Percentiles rank a stretch among this genome's conserved stretches.
Conservation (phyloP, 2,888 invertebrate genomes). For the Polyploca ridens region DNA sequence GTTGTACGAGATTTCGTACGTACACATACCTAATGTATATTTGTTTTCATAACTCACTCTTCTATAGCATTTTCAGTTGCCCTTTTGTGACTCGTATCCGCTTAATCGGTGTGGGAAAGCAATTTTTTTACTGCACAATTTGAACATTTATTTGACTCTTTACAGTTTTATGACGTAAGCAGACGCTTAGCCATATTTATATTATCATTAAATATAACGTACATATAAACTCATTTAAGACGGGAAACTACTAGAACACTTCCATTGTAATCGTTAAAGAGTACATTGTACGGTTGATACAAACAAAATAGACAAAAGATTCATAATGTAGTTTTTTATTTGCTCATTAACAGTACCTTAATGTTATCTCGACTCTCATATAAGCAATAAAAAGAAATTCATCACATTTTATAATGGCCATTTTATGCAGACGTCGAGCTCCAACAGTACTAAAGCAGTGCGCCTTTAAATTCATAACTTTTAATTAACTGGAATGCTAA, state of each 20-base stretch:
- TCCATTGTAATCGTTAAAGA: slow-evolving; percentile 41
- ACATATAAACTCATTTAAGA: slow-evolving; percentile 12
- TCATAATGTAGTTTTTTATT: slow-evolving; percentile 49
- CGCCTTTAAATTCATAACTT: slow-evolving; percentile 83
- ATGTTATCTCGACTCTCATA: slow-evolving; percentile 60
- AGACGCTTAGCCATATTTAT: slow-evolving; percentile 42
- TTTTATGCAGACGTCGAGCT: slow-evolving; percentile 62
- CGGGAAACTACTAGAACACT: not conserved
- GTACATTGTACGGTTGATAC: slow-evolving; percentile 48
- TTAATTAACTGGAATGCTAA: slow-evolving; percentile 83
- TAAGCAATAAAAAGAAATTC: slow-evolving; percentile 65
- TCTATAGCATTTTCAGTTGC: slow-evolving; percentile 66
- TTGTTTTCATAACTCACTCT: slow-evolving; percentile 79
- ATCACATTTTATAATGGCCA: slow-evolving; percentile 62
- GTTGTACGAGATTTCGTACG: slow-evolving; percentile 79
- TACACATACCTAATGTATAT: slow-evolving; percentile 72
- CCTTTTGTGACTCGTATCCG: slow-evolving; percentile 60
- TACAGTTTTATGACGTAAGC: slow-evolving; percentile 58
- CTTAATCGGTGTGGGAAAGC: slow-evolving; percentile 79
- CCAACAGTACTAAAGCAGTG: slow-evolving; percentile 68
- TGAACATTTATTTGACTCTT: slow-evolving; percentile 46
- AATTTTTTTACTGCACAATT: slow-evolving; percentile 64
- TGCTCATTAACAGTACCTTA: slow-evolving; percentile 60
- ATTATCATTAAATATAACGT: slow-evolving; percentile 11
- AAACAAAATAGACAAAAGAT: slow-evolving; percentile 51